These are phyloP conservation scores for Andrena bicolor DNA, from an alignment of 2,888 invertebrate species.

Conservation along the genomic window DNA sequence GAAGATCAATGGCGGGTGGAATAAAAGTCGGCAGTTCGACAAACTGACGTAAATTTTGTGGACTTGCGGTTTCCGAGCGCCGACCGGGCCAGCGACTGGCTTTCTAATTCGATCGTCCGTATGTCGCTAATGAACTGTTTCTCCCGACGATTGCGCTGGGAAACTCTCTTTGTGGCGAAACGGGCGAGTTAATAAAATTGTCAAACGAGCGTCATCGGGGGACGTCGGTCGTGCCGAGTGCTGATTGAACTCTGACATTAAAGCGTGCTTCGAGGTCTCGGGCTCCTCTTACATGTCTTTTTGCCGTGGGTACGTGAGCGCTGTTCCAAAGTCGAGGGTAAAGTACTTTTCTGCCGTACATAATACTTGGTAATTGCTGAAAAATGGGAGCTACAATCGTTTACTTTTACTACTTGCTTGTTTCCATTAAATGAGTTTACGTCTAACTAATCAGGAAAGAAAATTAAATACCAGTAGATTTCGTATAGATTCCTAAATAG, in stretches of 20 bases:
- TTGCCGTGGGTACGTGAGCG: not conserved
- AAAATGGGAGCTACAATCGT: too few relatives aligned
- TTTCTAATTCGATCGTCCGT: constrained; percentile 67
- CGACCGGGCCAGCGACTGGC: constrained; percentile 58
- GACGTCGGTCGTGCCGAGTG: constrained; percentile 12
- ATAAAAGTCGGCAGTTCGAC: constrained; percentile 25
- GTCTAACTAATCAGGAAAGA: too few relatives aligned
- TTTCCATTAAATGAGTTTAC: too few relatives aligned
- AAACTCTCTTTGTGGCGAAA: constrained; percentile 52
- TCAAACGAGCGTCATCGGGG: constrained; percentile 51
- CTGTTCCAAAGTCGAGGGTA: not conserved
- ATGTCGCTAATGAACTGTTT: constrained; percentile 64
- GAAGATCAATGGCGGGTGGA: constrained; percentile 30
- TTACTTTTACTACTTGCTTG: too few relatives aligned
- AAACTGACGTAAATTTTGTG: constrained; percentile 60
- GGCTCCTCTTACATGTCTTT: constrained; percentile 1
- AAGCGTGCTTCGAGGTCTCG: constrained; percentile 28
- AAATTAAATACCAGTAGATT: too few relatives aligned
- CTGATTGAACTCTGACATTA: constrained; percentile 37
- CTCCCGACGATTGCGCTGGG: constrained; percentile 43
- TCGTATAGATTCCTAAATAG: too few relatives aligned
- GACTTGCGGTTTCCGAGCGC: constrained; percentile 57
- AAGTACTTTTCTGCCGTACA: too few relatives aligned
- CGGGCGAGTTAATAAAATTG: constrained; percentile 53
- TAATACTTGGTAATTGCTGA: too few relatives aligned